phyloP scores from a whole-genome alignment of 2,113 vertebrate species.

The Myotis davidii region DNA sequence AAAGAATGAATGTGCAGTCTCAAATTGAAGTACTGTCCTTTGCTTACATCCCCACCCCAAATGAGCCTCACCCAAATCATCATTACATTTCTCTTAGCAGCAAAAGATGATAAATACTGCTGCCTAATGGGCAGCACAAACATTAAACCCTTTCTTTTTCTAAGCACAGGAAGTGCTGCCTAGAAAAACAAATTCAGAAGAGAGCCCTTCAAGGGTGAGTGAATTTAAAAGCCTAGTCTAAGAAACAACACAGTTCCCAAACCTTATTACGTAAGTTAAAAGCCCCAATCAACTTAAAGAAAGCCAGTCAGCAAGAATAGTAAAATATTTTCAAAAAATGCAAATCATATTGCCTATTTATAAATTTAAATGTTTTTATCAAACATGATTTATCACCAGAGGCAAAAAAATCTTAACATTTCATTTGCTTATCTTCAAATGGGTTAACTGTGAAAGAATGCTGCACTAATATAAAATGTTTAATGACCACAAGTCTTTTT shows the following conservation, averaged over 20 bases:
- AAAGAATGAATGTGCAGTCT: not conserved
- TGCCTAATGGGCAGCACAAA: not conserved
- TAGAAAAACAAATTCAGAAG: conserved; percentile 57
- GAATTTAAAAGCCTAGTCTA: conserved; percentile 71
- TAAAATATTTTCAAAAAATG: conserved; percentile 65
- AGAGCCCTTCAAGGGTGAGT: conserved; percentile 67
- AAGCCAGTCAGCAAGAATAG: conserved; percentile 42
- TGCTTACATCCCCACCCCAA: not conserved
- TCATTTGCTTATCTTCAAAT: conserved; percentile 58
- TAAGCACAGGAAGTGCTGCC: conserved; percentile 62
- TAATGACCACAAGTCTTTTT: conserved; percentile 48
- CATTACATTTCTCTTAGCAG: conserved; percentile 18
- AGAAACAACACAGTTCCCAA: conserved; percentile 74
- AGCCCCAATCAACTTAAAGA: conserved; percentile 76
- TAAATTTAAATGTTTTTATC: conserved; percentile 41
- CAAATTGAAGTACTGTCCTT: not conserved
- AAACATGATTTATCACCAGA: conserved; percentile 44
- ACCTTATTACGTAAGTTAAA: conserved; percentile 72
- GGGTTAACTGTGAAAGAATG: conserved; percentile 41
- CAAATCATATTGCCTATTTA: conserved; percentile 62
- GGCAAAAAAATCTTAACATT: conserved; percentile 68
- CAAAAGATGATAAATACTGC: conserved; percentile 27
- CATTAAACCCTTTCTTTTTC: conserved; percentile 28
- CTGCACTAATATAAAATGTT: conserved; percentile 56
- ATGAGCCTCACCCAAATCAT: not conserved